Conservation (phyloP, 2,888 invertebrate species). For the Aromia moschata region DNA sequence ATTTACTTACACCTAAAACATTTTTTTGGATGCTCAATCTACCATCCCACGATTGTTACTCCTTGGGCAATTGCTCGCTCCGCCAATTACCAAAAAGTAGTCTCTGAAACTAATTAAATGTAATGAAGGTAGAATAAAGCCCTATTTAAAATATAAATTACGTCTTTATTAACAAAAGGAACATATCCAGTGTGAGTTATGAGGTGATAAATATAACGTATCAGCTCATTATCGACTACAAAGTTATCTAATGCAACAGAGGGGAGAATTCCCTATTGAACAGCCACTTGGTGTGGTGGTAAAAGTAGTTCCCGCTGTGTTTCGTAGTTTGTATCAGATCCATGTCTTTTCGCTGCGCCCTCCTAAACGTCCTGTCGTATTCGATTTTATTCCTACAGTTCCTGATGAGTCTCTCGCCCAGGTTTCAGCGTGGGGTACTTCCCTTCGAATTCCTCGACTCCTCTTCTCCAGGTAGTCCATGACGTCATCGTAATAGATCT, state of each 20-base stretch:
- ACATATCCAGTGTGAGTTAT: not conserved
- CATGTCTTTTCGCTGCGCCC: constrained; percentile 51
- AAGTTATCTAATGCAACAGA: constrained; percentile 45
- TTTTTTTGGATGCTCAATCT: no score
- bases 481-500: constrained; percentile 87
- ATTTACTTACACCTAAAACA: no score
- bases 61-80: no score
- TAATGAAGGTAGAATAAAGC: no score
- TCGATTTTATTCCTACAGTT: constrained; percentile 68
- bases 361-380: constrained; percentile 48
- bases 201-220: not conserved
- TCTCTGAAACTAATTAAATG: no score
- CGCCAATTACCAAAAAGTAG: no score
- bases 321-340: constrained; percentile 71
- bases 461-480: constrained; percentile 84
- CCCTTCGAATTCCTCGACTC: constrained; percentile 72
- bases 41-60: no score
- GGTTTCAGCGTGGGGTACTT: constrained; percentile 81
- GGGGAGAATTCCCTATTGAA: constrained; percentile 77
- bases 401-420: constrained; percentile 86
- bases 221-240: not conserved
- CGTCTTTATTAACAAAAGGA: constrained; percentile 21
- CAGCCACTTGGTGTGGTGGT: constrained; percentile 79
- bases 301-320: constrained; percentile 74
- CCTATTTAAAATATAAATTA: constrained; percentile 13